Base-by-base conservation (phyloP, 2,888 invertebrate species). In the Drosophila trichaetosa region DNA sequence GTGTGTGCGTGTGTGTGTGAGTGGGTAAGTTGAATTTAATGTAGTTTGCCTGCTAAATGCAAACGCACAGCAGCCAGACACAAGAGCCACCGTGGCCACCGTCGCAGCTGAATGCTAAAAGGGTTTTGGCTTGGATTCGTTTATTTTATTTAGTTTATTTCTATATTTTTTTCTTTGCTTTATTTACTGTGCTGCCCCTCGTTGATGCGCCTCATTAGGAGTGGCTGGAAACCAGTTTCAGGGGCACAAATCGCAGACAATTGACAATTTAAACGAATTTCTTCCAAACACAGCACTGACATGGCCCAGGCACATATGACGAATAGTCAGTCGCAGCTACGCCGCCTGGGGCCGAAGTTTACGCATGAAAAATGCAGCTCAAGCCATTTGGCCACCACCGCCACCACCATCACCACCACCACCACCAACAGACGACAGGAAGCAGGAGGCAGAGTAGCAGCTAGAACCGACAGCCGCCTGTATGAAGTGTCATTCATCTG, bases 401-500 rank as follows among this genome's bases (percentile, higher is more conserved):
- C 46, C 29, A 40, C 29, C 70, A 49, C 57, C 61, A 91, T 79
- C 84, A 87, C 66, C 80, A 73, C 57, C 59, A 65, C 64, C 52
- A 60, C 57, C 59, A 65, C 64, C 52, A 60, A 60, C 61, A 59
- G 69, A 59, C 59, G 56, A 63, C 48, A 58, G 66, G 42, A 38
- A n/a, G 65, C 46, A 51, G 60, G 51, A 36, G 51, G 48, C 60
- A 33, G 27, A 27, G 52, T 54, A 70, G 36, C 65, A 53, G 76
- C 76, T 80, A 76, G 82, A 79, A 68, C 80, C 74, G 79, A 75
- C 82, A 81, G 77, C 76, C 82, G 84, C 86, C 87, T 89, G 90
- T 87, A 91, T 91, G 91, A 91, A 91, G 91, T 91, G 92, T 92
- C 91, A 91, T 91, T 91, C 92, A 91, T 92, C 91, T 91, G 90